These are phyloP conservation scores for Pseudomyrmex flavicornis DNA, from an alignment of 1,140 invertebrate species.

Conservation along the genomic window DNA sequence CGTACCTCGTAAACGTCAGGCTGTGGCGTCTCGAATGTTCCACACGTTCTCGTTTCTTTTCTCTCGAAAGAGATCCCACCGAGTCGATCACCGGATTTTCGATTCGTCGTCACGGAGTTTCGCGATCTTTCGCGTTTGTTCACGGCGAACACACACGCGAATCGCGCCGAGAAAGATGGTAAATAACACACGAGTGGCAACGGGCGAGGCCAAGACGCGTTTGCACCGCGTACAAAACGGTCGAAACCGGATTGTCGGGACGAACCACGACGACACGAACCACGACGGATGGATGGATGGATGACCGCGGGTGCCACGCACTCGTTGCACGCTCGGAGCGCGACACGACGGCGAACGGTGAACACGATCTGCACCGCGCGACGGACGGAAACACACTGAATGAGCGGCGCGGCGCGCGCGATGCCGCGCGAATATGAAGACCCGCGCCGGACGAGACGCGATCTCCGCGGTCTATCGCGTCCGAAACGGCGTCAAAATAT, in stretches of 20 bases:
- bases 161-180: neutral
- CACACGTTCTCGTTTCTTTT: neutral
- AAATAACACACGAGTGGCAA: neutral
- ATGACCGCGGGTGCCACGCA: constrained; percentile 10
- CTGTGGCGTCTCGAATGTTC: constrained; percentile 60
- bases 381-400: constrained; percentile 50
- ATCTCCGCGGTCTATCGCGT: neutral
- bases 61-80: neutral
- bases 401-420: neutral
- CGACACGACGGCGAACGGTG: neutral
- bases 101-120: constrained; percentile 17
- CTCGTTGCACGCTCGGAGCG: constrained; percentile 31
- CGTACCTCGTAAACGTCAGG: constrained; percentile 67
- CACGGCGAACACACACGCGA: neutral
- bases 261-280: constrained; percentile 12
- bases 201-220: too few relatives aligned
- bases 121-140: too few relatives aligned
- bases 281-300: neutral
- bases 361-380: neutral
- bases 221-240: too few relatives aligned
- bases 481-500: neutral
- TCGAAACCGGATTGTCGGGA: too few relatives aligned
- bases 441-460: neutral
- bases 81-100: too few relatives aligned
- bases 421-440: constrained; percentile 49